Percentiles rank a stretch among this genome's conserved stretches.
phyloP scores from a whole-genome alignment of 2,797 vertebrate genomes.

The Spea hammondii region DNA sequence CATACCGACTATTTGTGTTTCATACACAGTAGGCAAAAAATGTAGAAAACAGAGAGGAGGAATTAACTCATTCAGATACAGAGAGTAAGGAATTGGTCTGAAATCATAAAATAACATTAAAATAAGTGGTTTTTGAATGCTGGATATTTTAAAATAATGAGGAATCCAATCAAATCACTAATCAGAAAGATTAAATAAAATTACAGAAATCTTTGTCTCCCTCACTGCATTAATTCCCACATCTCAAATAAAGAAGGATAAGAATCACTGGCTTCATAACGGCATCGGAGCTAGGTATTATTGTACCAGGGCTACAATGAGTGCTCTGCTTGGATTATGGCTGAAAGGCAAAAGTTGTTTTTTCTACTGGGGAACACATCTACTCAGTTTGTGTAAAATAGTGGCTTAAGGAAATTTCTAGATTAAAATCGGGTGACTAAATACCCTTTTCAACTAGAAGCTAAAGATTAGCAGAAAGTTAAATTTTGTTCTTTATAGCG shows the following conservation, averaged over 20 bases:
- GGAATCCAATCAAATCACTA: slow-evolving; percentile 50
- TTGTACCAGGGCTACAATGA: too few relatives aligned
- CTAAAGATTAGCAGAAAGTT: too few relatives aligned
- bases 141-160: slow-evolving; percentile 42
- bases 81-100: slow-evolving; percentile 5
- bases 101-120: slow-evolving; percentile 41
- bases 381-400: too few relatives aligned
- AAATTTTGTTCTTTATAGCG: too few relatives aligned
- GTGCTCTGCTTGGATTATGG: too few relatives aligned
- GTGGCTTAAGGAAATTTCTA: too few relatives aligned
- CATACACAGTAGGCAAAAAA: slow-evolving; percentile 3
- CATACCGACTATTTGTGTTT: slow-evolving; percentile 21
- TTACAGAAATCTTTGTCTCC: slow-evolving; percentile 50
- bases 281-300: background rate
- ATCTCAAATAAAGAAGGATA: slow-evolving; percentile 39
- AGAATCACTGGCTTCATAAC: background rate
- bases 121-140: slow-evolving; percentile 31
- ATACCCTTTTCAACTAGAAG: too few relatives aligned
- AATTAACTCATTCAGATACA: slow-evolving; percentile 10
- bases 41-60: slow-evolving; percentile 1
- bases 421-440: too few relatives aligned
- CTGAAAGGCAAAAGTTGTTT: too few relatives aligned
- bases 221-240: slow-evolving; percentile 51
- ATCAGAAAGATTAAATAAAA: slow-evolving; percentile 53
- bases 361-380: too few relatives aligned